Percentiles rank a stretch among this genome's conserved stretches.
phyloP scores from a whole-genome alignment of 2,797 vertebrate species.

The Thunnus albacares region DNA sequence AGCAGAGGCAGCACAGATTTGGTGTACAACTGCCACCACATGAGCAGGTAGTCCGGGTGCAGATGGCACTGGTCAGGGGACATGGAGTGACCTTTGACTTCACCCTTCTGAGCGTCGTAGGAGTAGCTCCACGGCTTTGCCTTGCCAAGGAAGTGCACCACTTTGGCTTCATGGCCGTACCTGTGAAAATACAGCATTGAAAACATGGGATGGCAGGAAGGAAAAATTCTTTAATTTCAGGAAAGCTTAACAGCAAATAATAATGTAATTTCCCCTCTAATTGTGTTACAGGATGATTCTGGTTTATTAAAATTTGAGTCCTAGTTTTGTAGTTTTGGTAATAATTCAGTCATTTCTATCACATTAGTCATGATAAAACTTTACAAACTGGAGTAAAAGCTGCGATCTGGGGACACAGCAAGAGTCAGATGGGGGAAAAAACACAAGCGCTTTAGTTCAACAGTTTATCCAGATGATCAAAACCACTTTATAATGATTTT shows the following conservation, averaged over 20 bases:
- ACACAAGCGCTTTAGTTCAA: too few relatives aligned
- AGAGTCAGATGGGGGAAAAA: too few relatives aligned
- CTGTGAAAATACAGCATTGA: constrained; percentile 73
- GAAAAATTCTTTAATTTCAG: too few relatives aligned
- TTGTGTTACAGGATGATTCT: background rate
- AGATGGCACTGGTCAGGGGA: constrained; percentile 79
- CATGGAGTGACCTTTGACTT: constrained; percentile 85
- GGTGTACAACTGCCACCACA: constrained; percentile 93
- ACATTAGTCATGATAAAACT: too few relatives aligned
- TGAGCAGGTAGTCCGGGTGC: constrained; percentile 91
- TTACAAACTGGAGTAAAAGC: too few relatives aligned
- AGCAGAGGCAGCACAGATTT: constrained; percentile 87
- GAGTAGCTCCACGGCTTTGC: constrained; percentile 94
- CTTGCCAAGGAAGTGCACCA: constrained; percentile 96
- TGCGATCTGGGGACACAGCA: too few relatives aligned
- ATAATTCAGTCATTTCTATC: too few relatives aligned
- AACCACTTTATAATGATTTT: too few relatives aligned
- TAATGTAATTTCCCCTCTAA: background rate
- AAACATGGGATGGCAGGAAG: background rate
- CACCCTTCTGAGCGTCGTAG: constrained; percentile 88
- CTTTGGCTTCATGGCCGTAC: constrained; percentile 93
- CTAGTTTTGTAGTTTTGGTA: too few relatives aligned
- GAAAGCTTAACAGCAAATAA: too few relatives aligned
- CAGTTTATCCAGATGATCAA: too few relatives aligned
- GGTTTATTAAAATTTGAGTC: background rate